Percentiles rank a stretch among this genome's conserved stretches.
Conservation (phyloP, 2,113 vertebrate genomes). For the Tragelaphus scriptus region DNA sequence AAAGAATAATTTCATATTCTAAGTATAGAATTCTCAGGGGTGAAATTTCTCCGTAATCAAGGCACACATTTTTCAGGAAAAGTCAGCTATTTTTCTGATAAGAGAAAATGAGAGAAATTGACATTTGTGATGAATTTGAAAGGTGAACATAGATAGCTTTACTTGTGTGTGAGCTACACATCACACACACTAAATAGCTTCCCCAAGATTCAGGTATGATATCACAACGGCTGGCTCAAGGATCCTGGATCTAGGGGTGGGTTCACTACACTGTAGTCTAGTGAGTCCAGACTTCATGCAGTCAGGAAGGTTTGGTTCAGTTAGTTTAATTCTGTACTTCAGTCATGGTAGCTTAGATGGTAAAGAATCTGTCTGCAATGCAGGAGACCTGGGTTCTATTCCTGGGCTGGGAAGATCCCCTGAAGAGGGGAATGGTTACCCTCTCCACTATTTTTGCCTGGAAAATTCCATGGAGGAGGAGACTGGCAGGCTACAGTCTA, state of each 20-base stretch:
- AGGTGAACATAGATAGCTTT: background rate
- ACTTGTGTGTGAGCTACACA: background rate
- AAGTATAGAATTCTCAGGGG: background rate
- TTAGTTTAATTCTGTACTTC: background rate
- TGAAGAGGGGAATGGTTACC: background rate
- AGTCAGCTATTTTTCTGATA: background rate
- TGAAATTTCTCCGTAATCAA: background rate
- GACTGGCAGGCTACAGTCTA: background rate
- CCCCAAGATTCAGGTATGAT: background rate
- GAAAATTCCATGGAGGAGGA: background rate
- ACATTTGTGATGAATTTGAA: background rate
- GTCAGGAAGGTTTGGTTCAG: background rate
- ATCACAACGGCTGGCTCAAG: background rate
- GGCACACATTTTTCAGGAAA: background rate
- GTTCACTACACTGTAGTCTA: background rate
- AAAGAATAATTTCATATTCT: background rate
- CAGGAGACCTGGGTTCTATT: background rate
- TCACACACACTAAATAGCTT: background rate
- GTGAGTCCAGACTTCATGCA: background rate
- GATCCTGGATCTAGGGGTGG: fast-evolving
- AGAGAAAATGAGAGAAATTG: background rate
- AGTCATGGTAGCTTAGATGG: background rate
- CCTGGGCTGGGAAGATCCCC: background rate
- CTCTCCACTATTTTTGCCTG: background rate
- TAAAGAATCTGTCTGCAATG: background rate